These are phyloP conservation scores for Caenorhabditis becei DNA, from an alignment of 2,888 invertebrate species.

Conservation along the genomic window DNA sequence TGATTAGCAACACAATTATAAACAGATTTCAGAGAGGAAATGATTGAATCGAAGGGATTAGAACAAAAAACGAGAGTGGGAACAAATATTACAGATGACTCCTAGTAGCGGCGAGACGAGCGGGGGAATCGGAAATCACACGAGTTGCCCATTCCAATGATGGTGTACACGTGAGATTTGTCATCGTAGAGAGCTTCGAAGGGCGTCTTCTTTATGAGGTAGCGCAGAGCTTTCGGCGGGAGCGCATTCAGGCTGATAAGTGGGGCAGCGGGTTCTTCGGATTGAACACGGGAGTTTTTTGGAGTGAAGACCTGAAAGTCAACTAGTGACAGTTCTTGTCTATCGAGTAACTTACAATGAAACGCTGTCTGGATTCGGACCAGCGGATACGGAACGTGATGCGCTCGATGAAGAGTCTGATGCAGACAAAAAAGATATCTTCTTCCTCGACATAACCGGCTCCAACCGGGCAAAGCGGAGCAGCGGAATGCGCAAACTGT, in stretches of 20 bases:
- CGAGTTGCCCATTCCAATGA: conserved; percentile 1
- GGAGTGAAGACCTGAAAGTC: background rate
- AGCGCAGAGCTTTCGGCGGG: conserved; percentile 1
- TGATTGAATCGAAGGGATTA: background rate
- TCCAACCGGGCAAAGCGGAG: background rate
- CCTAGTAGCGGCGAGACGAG: no score
- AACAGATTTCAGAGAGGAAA: background rate
- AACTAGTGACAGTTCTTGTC: background rate
- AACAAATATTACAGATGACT: background rate
- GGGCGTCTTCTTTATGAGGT: background rate
- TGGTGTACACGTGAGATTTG: background rate
- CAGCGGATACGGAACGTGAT: background rate
- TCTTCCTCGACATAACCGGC: background rate
- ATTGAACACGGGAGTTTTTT: background rate
- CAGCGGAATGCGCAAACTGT: background rate
- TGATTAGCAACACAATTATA: background rate
- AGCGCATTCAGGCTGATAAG: background rate
- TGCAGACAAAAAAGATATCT: background rate
- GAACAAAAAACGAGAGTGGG: background rate
- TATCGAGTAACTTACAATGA: background rate
- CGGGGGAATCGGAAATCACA: conserved; percentile 1
- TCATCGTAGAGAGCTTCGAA: background rate
- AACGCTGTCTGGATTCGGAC: conserved; percentile 1
- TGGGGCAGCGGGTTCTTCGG: background rate
- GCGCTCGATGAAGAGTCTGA: background rate